Evolutionary conservation across 1,140 invertebrate species (phyloP).

Genomic region (Sinella curviseta): DNA sequence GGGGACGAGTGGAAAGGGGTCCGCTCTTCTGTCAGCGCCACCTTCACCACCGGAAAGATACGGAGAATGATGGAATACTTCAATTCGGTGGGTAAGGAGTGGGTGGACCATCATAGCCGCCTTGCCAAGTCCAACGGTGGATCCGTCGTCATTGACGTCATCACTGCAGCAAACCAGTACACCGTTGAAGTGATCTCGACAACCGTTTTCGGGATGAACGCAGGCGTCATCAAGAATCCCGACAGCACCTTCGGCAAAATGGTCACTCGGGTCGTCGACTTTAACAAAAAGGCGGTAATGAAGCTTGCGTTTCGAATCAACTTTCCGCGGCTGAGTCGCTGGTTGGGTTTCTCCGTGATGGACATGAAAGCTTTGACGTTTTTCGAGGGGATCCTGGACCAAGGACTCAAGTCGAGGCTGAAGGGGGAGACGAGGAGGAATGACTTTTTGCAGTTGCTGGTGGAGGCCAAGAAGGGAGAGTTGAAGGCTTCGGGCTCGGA

Average conservation of each 20-base stretch:
- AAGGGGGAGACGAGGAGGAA: background rate
- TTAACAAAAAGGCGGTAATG: background rate
- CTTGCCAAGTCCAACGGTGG: background rate
- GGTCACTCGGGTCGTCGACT: background rate
- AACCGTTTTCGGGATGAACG: background rate
- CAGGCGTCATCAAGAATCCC: background rate
- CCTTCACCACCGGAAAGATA: conserved; percentile 27
- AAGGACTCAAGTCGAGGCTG: background rate
- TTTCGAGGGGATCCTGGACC: conserved; percentile 2
- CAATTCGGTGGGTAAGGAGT: background rate
- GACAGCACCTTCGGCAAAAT: background rate
- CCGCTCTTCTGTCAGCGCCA: background rate
- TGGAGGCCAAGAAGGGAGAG: conserved; percentile 1
- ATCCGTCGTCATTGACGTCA: background rate
- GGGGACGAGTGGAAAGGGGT: conserved; percentile 14
- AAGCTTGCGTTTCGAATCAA: background rate
- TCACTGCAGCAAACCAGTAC: background rate
- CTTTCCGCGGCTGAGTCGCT: background rate
- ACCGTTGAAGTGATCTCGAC: background rate
- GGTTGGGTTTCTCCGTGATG: background rate
- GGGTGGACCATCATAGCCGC: background rate
- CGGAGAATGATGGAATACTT: conserved; percentile 31
- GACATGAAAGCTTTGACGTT: background rate
- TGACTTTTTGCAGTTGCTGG: conserved; percentile 11
- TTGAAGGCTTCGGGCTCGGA: background rate